phyloP scores from a whole-genome alignment of 2,797 vertebrate species.

The Craterocephalus amniculus region DNA sequence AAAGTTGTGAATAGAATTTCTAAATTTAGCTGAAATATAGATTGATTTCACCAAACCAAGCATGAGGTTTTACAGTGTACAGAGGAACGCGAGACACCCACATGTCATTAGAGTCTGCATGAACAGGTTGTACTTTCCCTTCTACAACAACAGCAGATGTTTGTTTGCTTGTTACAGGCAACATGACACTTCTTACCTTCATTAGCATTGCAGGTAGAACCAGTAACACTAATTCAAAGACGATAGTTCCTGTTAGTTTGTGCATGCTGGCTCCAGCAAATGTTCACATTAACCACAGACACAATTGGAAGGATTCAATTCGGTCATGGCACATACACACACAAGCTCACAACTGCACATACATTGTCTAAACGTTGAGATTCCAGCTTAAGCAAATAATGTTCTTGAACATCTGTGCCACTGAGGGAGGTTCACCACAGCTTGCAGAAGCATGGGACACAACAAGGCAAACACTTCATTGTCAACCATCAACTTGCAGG shows the following conservation, averaged over 20 bases:
- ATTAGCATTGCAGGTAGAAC: conserved; percentile 9
- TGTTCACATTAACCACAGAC: conserved; percentile 12
- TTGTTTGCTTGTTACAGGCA: conserved; percentile 9
- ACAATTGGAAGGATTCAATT: neutral
- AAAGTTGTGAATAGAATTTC: neutral
- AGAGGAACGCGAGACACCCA: neutral
- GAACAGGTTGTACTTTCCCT: neutral
- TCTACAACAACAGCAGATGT: conserved; percentile 4
- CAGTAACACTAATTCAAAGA: conserved; percentile 13
- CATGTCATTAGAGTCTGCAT: neutral
- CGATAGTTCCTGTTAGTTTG: neutral
- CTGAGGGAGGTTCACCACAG: conserved; percentile 25
- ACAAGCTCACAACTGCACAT: neutral
- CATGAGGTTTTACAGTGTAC: neutral
- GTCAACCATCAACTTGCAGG: conserved; percentile 45
- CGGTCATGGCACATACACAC: conserved; percentile 2
- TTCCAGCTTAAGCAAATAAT: conserved; percentile 41
- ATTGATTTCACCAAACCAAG: neutral
- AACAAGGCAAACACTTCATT: conserved; percentile 55
- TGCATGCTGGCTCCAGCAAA: conserved; percentile 3
- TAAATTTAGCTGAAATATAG: neutral
- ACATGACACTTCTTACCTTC: conserved; percentile 23
- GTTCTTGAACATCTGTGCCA: conserved; percentile 22
- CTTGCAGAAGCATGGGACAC: conserved; percentile 38
- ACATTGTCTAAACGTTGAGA: conserved; percentile 14